phyloP scores from a whole-genome alignment of 2,113 vertebrate genomes.

The Heliornis fulica region DNA sequence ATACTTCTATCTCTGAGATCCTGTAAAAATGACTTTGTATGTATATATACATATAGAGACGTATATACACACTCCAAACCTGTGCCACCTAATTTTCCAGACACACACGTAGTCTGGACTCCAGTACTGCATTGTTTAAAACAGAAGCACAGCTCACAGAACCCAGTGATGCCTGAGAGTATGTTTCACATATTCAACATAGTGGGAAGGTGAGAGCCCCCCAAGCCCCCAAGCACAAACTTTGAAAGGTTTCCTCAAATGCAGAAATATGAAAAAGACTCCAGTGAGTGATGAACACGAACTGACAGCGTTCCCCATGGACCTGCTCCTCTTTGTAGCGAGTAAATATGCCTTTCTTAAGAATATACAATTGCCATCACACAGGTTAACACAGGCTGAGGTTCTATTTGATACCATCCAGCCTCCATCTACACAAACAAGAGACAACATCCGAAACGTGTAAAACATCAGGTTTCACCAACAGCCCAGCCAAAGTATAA shows the following conservation, averaged over 20 bases:
- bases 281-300: constrained; percentile 27
- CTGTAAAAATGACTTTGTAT: background rate
- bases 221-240: background rate
- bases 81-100: background rate
- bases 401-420: background rate
- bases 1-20: background rate
- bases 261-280: constrained; percentile 33
- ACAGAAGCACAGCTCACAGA: background rate
- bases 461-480: background rate
- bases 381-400: background rate
- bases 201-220: background rate
- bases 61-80: background rate
- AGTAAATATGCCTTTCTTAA: constrained; percentile 11
- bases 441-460: background rate
- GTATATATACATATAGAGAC: background rate
- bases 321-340: background rate
- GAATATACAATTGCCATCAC: background rate
- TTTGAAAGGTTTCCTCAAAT: constrained; percentile 53
- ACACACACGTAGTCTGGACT: background rate
- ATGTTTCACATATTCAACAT: background rate
- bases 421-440: background rate
- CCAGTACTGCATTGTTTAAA: background rate
- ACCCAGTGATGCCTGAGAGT: background rate
- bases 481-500: background rate
- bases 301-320: background rate